Percentiles rank a stretch among this genome's conserved stretches.
phyloP scores from a whole-genome alignment of 2,113 vertebrate genomes.

The Myrmecophaga tridactyla region DNA sequence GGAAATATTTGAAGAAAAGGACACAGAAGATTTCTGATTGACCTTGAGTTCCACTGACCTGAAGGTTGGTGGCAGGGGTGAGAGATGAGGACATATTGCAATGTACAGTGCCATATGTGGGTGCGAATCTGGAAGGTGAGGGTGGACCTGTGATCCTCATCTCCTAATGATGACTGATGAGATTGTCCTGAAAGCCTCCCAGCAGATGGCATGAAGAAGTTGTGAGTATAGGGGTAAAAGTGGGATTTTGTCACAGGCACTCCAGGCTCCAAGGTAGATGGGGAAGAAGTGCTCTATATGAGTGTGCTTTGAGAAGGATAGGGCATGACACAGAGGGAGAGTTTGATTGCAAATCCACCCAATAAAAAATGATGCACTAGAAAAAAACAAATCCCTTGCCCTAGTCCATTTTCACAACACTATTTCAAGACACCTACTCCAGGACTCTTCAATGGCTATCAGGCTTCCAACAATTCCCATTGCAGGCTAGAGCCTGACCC shows the following conservation, averaged over 20 bases:
- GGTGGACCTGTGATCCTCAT: not conserved
- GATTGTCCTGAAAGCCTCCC: not conserved
- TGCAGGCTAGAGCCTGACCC: not conserved
- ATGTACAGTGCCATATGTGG: not conserved
- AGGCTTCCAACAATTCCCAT: not conserved
- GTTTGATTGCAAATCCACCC: not conserved
- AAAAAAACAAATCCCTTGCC: not conserved
- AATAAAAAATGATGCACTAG: not conserved
- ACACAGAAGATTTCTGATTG: not conserved
- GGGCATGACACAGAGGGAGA: not conserved
- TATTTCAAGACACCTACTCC: not conserved
- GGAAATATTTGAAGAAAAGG: not conserved
- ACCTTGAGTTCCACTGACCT: not conserved
- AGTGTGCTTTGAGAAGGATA: not conserved
- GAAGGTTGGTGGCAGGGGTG: not conserved
- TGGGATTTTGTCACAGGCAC: not conserved
- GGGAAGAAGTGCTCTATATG: not conserved
- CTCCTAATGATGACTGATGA: not conserved
- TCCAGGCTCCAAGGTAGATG: not conserved
- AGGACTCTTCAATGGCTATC: not conserved
- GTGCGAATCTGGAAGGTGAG: not conserved
- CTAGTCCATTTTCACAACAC: not conserved
- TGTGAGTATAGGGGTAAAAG: not conserved
- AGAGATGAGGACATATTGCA: not conserved
- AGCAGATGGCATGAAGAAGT: not conserved